Percentiles rank a stretch among this genome's conserved stretches.
phyloP scores from a whole-genome alignment of 2,113 vertebrate genomes.

The Anthoscopus minutus region DNA sequence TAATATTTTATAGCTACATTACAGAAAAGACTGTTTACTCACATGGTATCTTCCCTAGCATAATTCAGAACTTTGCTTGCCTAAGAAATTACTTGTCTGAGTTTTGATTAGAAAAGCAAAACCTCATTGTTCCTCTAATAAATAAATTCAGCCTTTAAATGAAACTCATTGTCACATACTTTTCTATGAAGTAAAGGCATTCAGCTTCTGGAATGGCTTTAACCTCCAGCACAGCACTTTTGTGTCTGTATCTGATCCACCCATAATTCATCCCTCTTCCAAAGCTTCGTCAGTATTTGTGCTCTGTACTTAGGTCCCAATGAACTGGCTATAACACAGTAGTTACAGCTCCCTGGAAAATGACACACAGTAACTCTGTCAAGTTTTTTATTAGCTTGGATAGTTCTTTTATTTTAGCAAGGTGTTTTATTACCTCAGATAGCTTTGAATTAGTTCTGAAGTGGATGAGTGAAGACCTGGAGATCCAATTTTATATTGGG shows the following conservation, averaged over 20 bases:
- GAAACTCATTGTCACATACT: conserved; percentile 55
- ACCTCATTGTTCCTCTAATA: conserved; percentile 42
- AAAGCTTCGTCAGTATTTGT: conserved; percentile 40
- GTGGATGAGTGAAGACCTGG: conserved; percentile 51
- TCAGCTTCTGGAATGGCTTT: conserved; percentile 34
- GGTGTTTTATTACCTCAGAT: conserved; percentile 63
- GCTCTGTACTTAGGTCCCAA: conserved; percentile 60
- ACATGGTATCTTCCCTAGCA: conserved; percentile 8
- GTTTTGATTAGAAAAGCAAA: conserved; percentile 65
- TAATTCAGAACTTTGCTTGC: conserved; percentile 59
- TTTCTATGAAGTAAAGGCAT: conserved; percentile 16
- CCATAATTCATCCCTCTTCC: conserved; percentile 29
- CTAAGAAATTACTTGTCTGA: conserved; percentile 63
- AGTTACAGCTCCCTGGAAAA: conserved; percentile 67
- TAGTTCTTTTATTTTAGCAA: conserved; percentile 65
- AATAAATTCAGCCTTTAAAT: conserved; percentile 59
- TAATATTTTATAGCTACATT: conserved; percentile 58
- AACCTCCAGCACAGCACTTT: conserved; percentile 47
- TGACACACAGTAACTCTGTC: conserved; percentile 62
- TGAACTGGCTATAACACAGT: conserved; percentile 47
- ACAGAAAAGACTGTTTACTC: conserved; percentile 40
- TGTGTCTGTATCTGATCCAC: conserved; percentile 19
- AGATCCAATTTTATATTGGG: conserved; percentile 9
- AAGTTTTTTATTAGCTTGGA: conserved; percentile 67
- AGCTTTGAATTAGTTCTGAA: conserved; percentile 42